These are phyloP conservation scores for Polylopha cassiicola DNA, from an alignment of 2,888 invertebrate species.

Conservation along the genomic window DNA sequence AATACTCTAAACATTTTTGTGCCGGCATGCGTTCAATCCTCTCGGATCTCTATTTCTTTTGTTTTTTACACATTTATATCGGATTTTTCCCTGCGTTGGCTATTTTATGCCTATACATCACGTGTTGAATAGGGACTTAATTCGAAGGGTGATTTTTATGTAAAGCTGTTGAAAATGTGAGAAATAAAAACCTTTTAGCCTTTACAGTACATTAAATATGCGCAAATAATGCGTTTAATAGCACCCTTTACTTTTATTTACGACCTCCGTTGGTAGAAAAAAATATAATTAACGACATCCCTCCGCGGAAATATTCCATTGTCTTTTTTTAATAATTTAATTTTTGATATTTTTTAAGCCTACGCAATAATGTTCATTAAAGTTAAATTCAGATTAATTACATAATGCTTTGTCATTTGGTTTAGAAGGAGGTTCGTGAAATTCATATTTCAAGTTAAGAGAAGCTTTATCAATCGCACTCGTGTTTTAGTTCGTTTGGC, in stretches of 20 bases:
- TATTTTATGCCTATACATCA: conserved; percentile 46
- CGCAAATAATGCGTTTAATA: conserved; percentile 75
- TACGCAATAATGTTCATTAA: conserved; percentile 1
- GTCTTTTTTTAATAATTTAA: conserved; percentile 54
- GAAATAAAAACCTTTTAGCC: conserved; percentile 66
- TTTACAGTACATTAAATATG: conserved; percentile 75
- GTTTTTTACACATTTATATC: conserved; percentile 14
- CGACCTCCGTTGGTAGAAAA: conserved; percentile 58
- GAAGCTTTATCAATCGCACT: conserved; percentile 2
- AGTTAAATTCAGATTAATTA: conserved; percentile 1
- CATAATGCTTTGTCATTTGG: neutral
- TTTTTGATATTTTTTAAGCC: conserved; percentile 30
- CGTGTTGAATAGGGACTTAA: conserved; percentile 59
- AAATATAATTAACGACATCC: conserved; percentile 69
- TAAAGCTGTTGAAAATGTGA: conserved; percentile 65
- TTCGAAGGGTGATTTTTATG: conserved; percentile 58
- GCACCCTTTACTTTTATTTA: conserved; percentile 75
- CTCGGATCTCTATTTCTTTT: conserved; percentile 10
- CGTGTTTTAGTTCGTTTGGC: conserved; percentile 50
- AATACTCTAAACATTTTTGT: conserved; percentile 4
- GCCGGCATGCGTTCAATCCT: neutral
- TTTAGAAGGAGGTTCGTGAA: too few species aligned
- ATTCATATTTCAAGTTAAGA: neutral
- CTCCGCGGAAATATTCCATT: conserved; percentile 54
- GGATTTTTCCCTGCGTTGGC: conserved; percentile 23